A percentile compares a stretch with the other conserved stretches of the same genome.
Evolutionary conservation across 2,888 invertebrate species (phyloP).

Genomic region (Cecidostiba fungosa): DNA sequence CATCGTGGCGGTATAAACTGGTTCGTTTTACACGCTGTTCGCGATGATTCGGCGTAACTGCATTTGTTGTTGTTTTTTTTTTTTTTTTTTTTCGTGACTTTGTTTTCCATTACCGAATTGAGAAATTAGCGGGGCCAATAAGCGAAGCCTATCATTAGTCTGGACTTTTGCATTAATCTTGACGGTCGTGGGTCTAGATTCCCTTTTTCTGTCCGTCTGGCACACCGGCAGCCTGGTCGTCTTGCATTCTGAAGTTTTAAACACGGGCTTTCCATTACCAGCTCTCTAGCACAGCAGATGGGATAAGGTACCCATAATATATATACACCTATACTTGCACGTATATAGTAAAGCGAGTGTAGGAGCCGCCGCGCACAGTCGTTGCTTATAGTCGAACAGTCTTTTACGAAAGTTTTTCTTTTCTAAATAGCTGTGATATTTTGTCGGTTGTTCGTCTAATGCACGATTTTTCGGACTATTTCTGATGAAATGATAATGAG

Average conservation of each 20-base stretch:
- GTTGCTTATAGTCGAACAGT: not conserved
- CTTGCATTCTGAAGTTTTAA: slow-evolving; percentile 37
- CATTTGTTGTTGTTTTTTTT: too few species aligned
- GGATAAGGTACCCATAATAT: slow-evolving; percentile 27
- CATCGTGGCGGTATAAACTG: not conserved
- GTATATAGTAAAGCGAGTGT: slow-evolving; percentile 16
- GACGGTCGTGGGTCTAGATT: slow-evolving; percentile 5
- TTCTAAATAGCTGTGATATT: not conserved
- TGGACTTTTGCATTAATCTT: not conserved
- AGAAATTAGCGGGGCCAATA: not conserved
- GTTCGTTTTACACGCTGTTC: not conserved
- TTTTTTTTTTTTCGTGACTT: not conserved
- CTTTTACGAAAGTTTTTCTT: not conserved
- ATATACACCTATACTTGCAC: not conserved
- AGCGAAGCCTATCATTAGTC: not conserved
- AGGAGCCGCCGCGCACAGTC: not conserved
- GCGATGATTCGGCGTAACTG: not conserved
- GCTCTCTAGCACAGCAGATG: not conserved
- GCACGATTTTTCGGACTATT: not conserved
- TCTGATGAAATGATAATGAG: not conserved
- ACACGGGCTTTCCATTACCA: slow-evolving; percentile 50
- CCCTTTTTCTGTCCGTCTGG: not conserved
- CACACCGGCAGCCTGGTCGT: slow-evolving; percentile 17
- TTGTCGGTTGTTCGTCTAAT: not conserved
- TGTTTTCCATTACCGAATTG: not conserved